Conservation (phyloP, 1,140 invertebrate genomes). For the Cydia splendana region DNA sequence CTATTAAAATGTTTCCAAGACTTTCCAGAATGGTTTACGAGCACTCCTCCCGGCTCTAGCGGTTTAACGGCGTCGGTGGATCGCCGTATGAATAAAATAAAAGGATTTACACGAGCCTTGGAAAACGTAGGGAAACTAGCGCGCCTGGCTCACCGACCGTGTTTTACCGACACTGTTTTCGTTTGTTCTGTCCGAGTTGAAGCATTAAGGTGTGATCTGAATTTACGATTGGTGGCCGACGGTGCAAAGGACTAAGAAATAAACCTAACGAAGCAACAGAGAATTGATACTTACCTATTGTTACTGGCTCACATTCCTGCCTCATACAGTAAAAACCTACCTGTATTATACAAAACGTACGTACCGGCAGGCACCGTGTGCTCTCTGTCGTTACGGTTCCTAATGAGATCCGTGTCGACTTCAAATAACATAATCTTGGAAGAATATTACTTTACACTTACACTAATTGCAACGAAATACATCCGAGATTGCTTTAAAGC, state of each 20-base stretch:
- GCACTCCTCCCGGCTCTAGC: not conserved
- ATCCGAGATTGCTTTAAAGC: too few species aligned
- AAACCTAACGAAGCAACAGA: too few species aligned
- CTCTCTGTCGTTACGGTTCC: too few species aligned
- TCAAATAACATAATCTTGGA: too few species aligned
- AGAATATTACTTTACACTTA: too few species aligned
- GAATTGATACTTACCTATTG: too few species aligned
- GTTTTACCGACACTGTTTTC: not conserved
- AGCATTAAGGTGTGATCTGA: not conserved
- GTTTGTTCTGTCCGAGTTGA: not conserved
- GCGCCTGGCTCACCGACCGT: not conserved
- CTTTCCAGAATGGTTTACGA: slow-evolving; percentile 19
- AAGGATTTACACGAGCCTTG: slow-evolving; percentile 8
- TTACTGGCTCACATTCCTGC: too few species aligned
- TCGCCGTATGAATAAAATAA: slow-evolving; percentile 31
- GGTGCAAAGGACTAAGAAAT: not conserved
- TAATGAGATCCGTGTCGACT: too few species aligned
- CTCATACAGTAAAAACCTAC: too few species aligned
- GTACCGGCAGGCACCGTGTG: too few species aligned
- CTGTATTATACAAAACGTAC: too few species aligned
- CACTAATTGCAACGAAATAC: too few species aligned
- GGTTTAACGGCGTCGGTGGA: slow-evolving; percentile 26
- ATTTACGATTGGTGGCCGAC: not conserved
- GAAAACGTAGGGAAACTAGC: slow-evolving; percentile 10
- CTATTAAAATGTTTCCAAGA: slow-evolving; percentile 4